Percentiles rank a stretch among this genome's conserved stretches.
These are phyloP conservation scores for Morus bassanus DNA, from an alignment of 2,797 vertebrate genomes.

Conservation along the genomic window DNA sequence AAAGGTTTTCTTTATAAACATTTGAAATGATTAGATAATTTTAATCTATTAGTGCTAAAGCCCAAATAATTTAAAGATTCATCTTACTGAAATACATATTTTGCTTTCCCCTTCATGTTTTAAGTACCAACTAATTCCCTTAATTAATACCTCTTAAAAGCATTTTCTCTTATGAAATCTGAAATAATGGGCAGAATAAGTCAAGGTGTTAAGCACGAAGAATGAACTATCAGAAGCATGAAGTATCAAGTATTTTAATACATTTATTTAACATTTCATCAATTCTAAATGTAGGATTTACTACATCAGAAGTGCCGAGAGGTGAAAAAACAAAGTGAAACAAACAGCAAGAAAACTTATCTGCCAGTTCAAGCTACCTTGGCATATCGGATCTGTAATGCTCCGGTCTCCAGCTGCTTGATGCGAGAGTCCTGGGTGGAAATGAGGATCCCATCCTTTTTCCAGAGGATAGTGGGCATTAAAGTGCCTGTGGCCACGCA, in stretches of 20 bases:
- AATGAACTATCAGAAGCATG: not conserved
- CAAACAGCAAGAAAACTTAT: not conserved
- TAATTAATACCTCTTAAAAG: constrained; percentile 2
- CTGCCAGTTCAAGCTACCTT: constrained; percentile 81
- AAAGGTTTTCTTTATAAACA: not conserved
- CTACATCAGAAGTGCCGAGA: not conserved
- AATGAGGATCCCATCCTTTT: constrained; percentile 89
- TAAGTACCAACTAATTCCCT: not conserved
- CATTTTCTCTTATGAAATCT: not conserved
- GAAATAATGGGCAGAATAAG: constrained; percentile 26
- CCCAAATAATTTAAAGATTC: not conserved
- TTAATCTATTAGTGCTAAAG: not conserved
- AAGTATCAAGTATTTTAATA: not conserved
- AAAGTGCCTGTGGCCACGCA: constrained; percentile 89
- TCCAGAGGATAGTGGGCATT: constrained; percentile 92
- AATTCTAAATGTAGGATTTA: not conserved
- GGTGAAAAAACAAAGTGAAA: not conserved
- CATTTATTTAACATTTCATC: constrained; percentile 26
- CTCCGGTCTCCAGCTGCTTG: constrained; percentile 89
- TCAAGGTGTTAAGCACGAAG: not conserved
- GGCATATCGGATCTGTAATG: constrained; percentile 91
- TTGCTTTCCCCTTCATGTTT: not conserved
- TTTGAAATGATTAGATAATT: not conserved
- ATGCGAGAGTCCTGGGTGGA: constrained; percentile 94
- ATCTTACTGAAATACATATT: not conserved